Evolutionary conservation across 1,140 invertebrate genomes (phyloP).

Genomic region (Procambarus clarkii): DNA sequence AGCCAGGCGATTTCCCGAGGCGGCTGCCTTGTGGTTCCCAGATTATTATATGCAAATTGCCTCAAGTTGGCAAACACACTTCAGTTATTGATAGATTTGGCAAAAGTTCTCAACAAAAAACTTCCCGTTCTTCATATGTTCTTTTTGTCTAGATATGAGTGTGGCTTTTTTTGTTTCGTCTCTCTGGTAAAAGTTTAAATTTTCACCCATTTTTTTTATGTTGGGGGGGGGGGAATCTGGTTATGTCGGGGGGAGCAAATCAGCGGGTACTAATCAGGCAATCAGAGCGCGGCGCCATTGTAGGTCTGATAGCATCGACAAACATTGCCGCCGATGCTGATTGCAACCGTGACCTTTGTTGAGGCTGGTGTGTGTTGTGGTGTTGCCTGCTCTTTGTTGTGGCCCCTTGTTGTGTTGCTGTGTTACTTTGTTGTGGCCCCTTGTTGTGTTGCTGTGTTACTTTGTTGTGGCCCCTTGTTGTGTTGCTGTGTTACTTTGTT

Average conservation of each 20-base stretch:
- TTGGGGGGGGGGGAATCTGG: background rate
- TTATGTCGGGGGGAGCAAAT: background rate
- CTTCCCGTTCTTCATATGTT: background rate
- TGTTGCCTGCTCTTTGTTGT: too few species aligned
- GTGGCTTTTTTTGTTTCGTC: background rate
- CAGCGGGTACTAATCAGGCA: background rate
- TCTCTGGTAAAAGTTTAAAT: background rate
- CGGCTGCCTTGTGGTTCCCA: slow-evolving; percentile 20
- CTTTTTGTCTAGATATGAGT: background rate
- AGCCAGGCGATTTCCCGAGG: slow-evolving; percentile 1
- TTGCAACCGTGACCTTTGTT: background rate
- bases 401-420: too few species aligned
- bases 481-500: too few species aligned
- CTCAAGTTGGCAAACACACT: background rate
- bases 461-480: too few species aligned
- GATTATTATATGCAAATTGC: slow-evolving; percentile 34
- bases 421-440: background rate
- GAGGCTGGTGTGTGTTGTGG: background rate
- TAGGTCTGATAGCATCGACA: background rate
- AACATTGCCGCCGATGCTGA: background rate
- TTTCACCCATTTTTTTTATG: background rate
- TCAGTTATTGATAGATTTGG: background rate
- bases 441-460: too few species aligned
- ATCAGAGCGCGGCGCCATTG: background rate
- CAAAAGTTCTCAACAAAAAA: background rate